Conservation (phyloP, 1,140 invertebrate genomes). For the Ceratosolen fusciceps region DNA sequence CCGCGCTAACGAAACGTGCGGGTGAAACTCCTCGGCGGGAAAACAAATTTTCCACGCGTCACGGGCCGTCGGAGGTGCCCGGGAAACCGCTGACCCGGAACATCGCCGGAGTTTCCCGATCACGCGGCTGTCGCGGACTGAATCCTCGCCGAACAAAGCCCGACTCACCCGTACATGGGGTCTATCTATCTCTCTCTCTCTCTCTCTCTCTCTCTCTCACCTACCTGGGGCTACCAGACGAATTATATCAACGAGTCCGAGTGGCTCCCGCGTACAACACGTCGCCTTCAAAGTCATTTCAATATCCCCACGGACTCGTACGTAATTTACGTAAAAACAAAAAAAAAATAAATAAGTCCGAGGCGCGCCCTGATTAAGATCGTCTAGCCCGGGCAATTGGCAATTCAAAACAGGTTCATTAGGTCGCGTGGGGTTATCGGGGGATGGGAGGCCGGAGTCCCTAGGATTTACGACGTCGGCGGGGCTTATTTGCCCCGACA, state of each 20-base stretch:
- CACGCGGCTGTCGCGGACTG: conserved; percentile 2
- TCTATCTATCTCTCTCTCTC: no score
- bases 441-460: no score
- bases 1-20: background rate
- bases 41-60: conserved; percentile 27
- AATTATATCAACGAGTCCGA: background rate
- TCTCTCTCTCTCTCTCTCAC: no score
- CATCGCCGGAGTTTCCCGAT: background rate
- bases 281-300: background rate
- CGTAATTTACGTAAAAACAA: no score
- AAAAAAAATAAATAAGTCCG: background rate
- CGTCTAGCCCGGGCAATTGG: background rate
- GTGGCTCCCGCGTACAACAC: no score
- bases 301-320: no score
- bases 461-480: background rate
- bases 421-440: background rate
- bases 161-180: no score
- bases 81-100: conserved; percentile 34
- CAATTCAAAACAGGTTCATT: conserved; percentile 7
- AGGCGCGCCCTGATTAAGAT: background rate
- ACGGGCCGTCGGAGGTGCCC: background rate
- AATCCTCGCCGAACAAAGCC: conserved; percentile 4
- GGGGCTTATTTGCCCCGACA: background rate
- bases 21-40: background rate
- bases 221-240: background rate